Evolutionary conservation across 1,140 invertebrate genomes (phyloP).

Genomic region (Drosophila tani): DNA sequence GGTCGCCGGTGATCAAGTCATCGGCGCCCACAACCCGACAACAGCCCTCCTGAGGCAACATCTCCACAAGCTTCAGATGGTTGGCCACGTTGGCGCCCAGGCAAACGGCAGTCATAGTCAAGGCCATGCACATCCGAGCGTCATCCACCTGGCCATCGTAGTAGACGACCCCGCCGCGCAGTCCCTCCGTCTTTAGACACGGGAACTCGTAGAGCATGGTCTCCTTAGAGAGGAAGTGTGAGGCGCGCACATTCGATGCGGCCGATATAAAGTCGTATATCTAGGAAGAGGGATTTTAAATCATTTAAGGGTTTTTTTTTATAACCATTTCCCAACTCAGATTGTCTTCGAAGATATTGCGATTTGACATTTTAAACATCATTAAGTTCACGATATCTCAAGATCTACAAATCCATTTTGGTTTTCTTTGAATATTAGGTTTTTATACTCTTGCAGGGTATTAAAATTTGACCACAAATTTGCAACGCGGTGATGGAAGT

Average conservation of each 20-base stretch:
- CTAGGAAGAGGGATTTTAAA: background rate
- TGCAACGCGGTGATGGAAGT: too few species aligned
- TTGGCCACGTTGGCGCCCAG: constrained; percentile 57
- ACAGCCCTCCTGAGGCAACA: constrained; percentile 14
- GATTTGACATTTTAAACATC: background rate
- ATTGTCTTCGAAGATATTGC: too few species aligned
- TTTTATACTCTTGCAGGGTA: too few species aligned
- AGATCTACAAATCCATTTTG: too few species aligned
- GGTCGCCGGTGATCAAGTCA: constrained; percentile 24
- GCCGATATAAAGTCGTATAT: constrained; percentile 62
- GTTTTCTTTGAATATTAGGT: too few species aligned
- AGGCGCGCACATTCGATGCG: constrained; percentile 49
- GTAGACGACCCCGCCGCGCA: constrained; percentile 63
- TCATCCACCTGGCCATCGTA: constrained; percentile 68
- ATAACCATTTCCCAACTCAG: too few species aligned
- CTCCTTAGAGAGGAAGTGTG: constrained; percentile 44
- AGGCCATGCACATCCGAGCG: constrained; percentile 65
- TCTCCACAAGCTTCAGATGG: constrained; percentile 33
- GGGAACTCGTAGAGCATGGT: constrained; percentile 57
- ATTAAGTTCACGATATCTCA: too few species aligned
- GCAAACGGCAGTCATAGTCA: constrained; percentile 52
- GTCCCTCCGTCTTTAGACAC: constrained; percentile 36
- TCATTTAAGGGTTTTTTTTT: too few species aligned
- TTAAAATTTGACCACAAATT: too few species aligned
- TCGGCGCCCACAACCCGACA: constrained; percentile 41